Conservation (phyloP, 1,140 invertebrate genomes). For the Agrilus planipennis region DNA sequence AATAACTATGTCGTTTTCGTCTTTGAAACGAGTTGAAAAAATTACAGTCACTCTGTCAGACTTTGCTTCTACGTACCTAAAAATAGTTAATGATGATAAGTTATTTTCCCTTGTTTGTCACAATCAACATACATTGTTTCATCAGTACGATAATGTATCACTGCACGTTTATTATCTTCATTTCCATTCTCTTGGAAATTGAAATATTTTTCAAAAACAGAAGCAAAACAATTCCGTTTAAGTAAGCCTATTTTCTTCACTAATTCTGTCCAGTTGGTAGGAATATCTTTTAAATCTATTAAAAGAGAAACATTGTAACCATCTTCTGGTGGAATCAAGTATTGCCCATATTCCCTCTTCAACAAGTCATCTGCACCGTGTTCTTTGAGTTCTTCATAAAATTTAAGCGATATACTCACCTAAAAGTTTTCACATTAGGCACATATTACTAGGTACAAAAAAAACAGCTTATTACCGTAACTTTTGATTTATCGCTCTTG, state of each 20-base stretch:
- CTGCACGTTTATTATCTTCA: constrained; percentile 84
- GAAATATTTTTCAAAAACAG: constrained; percentile 99
- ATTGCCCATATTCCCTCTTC: constrained; percentile 79
- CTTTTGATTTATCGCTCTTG: constrained; percentile 91
- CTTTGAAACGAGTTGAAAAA: constrained; percentile 97
- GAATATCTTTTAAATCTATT: constrained; percentile 88
- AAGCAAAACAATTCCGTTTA: constrained; percentile 98
- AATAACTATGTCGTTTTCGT: constrained; percentile 96
- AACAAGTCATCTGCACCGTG: constrained; percentile 96
- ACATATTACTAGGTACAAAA: too few relatives aligned
- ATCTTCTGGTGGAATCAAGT: constrained; percentile 71
- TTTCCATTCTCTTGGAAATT: constrained; percentile 90
- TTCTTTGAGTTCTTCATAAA: constrained; percentile 96
- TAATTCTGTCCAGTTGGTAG: constrained; percentile 74
- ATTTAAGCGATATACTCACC: constrained; percentile 97
- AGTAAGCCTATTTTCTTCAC: constrained; percentile 89
- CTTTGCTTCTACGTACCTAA: constrained; percentile 95
- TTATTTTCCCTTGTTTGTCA: neutral
- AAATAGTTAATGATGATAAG: constrained; percentile 13
- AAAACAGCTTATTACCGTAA: constrained; percentile 68
- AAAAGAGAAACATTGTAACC: constrained; percentile 93
- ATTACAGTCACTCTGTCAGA: constrained; percentile 97
- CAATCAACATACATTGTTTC: constrained; percentile 83
- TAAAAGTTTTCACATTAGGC: too few relatives aligned
- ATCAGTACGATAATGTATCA: constrained; percentile 97